Percentiles rank a stretch among this genome's conserved stretches.
Evolutionary conservation across 2,888 invertebrate species (phyloP).

Genomic region (Dolichopus griseipennis): DNA sequence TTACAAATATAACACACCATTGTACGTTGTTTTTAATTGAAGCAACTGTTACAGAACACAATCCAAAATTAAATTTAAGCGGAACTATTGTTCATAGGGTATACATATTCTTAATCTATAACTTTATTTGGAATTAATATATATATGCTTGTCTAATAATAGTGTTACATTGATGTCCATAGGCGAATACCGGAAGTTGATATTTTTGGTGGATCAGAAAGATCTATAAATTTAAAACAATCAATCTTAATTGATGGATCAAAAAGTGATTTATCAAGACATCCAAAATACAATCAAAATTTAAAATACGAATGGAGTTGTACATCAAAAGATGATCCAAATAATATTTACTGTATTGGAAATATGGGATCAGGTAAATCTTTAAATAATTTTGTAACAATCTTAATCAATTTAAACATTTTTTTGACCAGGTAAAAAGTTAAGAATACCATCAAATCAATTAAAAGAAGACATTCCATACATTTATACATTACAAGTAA

Average conservation of each 20-base stretch:
- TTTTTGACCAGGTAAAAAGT: slow-evolving; percentile 9
- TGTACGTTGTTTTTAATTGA: not conserved
- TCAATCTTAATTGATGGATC: slow-evolving; percentile 12
- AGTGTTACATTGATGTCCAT: slow-evolving; percentile 17
- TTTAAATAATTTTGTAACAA: not conserved
- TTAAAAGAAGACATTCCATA: slow-evolving; percentile 4
- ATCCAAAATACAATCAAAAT: slow-evolving; percentile 2
- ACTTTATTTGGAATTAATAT: too few relatives aligned
- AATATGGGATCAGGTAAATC: slow-evolving; percentile 16
- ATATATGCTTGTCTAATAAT: too few relatives aligned
- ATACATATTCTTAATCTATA: too few relatives aligned
- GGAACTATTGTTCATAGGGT: not conserved
- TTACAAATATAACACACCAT: not conserved
- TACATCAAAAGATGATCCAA: not conserved
- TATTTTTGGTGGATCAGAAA: slow-evolving; percentile 15
- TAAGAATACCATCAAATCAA: slow-evolving; percentile 12
- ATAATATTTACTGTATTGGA: slow-evolving; percentile 13
- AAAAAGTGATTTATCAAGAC: slow-evolving; percentile 17
- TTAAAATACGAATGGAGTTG: slow-evolving; percentile 19
- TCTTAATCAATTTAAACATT: too few relatives aligned
- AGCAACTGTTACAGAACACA: not conserved
- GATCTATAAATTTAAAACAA: slow-evolving; percentile 11
- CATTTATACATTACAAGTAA: not conserved
- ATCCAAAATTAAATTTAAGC: not conserved
- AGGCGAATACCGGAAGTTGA: slow-evolving; percentile 10